Base-by-base conservation (phyloP, 2,797 vertebrate genomes). In the Brotula barbata region DNA sequence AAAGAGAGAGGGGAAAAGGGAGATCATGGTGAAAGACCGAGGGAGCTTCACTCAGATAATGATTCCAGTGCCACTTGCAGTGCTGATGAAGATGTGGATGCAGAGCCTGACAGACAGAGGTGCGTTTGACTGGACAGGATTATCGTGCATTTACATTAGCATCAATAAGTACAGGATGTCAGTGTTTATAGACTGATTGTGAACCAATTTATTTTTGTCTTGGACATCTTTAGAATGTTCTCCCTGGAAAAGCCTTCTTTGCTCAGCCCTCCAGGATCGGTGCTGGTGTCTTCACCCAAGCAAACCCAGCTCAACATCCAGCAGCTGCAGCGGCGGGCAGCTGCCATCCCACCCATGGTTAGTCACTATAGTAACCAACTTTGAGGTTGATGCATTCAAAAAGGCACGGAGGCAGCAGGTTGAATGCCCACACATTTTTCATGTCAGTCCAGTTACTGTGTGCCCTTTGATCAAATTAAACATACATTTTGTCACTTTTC, bases 31-130 rank as follows among this genome's bases (percentile, higher is more conserved):
- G 92, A 92, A 8, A 80, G 75, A 44, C 89, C 83, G 41, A 88
- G 92, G 68, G 89, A 91, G 28, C 92, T 95, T 15, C 93, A 94
- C 54, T 99, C 97, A 0, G 97, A 99, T 73, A 96, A 98, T 19
- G 97, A 99, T 75, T 99, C 97, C 1, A 99, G 97, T 73, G 97
- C 97, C 85, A 99, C 97, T n/a, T 99, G 97, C 89, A 99, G 97
- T 65, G 97, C 97, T 7, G 97, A 99, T 23, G 97, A 99, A 79
- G 97, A 98, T 7, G 94, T 95, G 42, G 97, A 99, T 13, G 93
- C 92, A 15, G 97, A 99, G 61, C 93, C 93, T 6, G 97, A 98
- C 31, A 91, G 94, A 61, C 94, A 92, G 75, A 94, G 95, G 96
- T 91, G 34, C 37, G 65, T 31, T 51, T 47, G n/a, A 59, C 14